These are phyloP conservation scores for Lithobates sylvaticus DNA, from an alignment of 2,797 vertebrate genomes.

Conservation along the genomic window DNA sequence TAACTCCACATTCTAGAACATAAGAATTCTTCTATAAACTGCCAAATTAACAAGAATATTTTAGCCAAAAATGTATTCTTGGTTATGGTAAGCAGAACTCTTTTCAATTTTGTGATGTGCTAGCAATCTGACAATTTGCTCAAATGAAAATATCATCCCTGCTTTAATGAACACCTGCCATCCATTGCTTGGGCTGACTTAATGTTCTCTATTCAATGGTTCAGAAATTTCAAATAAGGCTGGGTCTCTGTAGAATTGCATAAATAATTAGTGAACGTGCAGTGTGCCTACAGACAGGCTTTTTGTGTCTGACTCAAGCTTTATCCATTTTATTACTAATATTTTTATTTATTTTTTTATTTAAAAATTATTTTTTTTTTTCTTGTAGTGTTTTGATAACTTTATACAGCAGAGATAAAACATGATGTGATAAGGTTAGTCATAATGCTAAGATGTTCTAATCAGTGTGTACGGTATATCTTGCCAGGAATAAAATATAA, in stretches of 20 bases:
- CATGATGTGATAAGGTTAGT: constrained; percentile 66
- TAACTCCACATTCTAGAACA: too few species aligned
- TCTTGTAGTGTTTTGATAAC: constrained; percentile 43
- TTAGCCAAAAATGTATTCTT: constrained; percentile 25
- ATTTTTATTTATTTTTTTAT: neutral
- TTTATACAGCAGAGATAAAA: constrained; percentile 57
- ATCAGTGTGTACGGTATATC: constrained; percentile 63
- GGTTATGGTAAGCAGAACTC: constrained; percentile 49
- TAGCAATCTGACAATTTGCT: constrained; percentile 59
- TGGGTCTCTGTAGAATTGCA: constrained; percentile 62
- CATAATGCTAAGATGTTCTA: constrained; percentile 59
- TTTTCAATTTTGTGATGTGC: constrained; percentile 48
- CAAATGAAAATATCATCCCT: constrained; percentile 60
- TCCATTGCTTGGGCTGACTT: constrained; percentile 61
- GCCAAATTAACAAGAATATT: neutral
- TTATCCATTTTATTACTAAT: constrained; percentile 54
- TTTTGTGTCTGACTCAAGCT: constrained; percentile 59
- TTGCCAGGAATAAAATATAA: constrained; percentile 65
- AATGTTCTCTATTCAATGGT: constrained; percentile 57
- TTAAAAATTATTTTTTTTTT: constrained; percentile 16
- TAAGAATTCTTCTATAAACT: too few species aligned
- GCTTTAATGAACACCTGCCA: constrained; percentile 63
- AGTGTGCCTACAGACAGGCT: constrained; percentile 62
- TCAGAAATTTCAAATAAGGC: constrained; percentile 61
- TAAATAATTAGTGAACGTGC: constrained; percentile 64